phyloP scores from a whole-genome alignment of 2,797 vertebrate species.

The Bucorvus abyssinicus region DNA sequence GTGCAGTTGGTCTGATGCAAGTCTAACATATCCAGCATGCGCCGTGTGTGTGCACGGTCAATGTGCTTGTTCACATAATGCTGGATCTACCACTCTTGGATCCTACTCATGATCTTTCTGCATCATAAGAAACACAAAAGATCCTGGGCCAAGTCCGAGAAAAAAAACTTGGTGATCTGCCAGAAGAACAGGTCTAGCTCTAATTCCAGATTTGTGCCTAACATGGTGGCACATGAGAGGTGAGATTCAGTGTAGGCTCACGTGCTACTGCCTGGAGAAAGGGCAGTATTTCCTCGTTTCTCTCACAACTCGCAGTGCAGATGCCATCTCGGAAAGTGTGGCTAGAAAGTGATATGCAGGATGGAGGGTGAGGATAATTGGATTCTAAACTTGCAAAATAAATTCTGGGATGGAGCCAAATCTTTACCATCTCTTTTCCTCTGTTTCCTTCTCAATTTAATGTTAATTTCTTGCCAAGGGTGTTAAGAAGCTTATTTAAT shows the following conservation, averaged over 20 bases:
- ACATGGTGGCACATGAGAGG: neutral
- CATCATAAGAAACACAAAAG: neutral
- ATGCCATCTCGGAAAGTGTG: neutral
- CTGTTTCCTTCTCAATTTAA: neutral
- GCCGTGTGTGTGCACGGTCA: accelerated
- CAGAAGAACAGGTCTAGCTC: neutral
- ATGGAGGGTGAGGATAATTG: neutral
- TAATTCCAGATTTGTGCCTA: neutral
- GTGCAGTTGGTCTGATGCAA: neutral
- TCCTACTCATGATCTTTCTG: neutral
- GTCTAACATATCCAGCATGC: accelerated
- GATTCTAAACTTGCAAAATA: neutral
- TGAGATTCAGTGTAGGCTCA: neutral
- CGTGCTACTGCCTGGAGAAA: neutral
- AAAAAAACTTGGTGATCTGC: neutral
- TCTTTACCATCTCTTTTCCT: neutral
- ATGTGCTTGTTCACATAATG: accelerated
- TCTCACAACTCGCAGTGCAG: neutral
- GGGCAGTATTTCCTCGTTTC: neutral
- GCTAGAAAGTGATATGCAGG: neutral
- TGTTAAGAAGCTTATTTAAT: neutral
- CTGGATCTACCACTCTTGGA: accelerated
- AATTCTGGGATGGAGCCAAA: neutral
- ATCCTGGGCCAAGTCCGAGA: neutral
- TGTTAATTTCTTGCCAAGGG: neutral